Evolutionary conservation across 2,113 vertebrate species (phyloP).

Genomic region (Recurvirostra avosetta): DNA sequence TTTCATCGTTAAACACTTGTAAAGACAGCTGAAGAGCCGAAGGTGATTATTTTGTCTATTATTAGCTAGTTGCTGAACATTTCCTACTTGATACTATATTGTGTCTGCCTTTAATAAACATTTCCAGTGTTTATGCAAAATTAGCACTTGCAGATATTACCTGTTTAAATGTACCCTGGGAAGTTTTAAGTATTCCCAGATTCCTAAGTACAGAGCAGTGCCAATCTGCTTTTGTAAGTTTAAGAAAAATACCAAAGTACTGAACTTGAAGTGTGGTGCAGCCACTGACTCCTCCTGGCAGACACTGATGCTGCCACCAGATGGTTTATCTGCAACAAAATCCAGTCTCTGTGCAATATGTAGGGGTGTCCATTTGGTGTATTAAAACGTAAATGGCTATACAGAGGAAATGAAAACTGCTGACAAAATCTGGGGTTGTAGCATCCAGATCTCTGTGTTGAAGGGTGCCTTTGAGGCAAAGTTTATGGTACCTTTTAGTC

Average conservation of each 20-base stretch:
- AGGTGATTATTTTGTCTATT: slow-evolving; percentile 3
- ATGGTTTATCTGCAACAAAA: not conserved
- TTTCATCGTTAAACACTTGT: not conserved
- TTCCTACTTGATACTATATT: not conserved
- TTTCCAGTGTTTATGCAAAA: not conserved
- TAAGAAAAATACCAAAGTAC: not conserved
- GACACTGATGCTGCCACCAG: not conserved
- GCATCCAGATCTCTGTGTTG: not conserved
- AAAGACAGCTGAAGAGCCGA: not conserved
- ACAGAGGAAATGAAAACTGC: not conserved
- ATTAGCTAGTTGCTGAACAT: not conserved
- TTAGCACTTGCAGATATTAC: not conserved
- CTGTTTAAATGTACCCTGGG: not conserved
- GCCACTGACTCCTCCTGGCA: not conserved
- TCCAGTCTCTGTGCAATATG: not conserved
- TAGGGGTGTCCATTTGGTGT: not conserved
- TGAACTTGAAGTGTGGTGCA: not conserved
- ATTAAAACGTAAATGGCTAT: not conserved
- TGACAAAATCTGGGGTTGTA: not conserved
- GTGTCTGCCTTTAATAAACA: not conserved
- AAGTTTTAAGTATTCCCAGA: not conserved
- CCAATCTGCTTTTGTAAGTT: not conserved
- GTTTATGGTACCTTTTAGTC: not conserved
- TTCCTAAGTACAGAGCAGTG: not conserved
- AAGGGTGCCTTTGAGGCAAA: not conserved